phyloP scores from a whole-genome alignment of 2,888 invertebrate genomes.

The Trissolcus japonicus region DNA sequence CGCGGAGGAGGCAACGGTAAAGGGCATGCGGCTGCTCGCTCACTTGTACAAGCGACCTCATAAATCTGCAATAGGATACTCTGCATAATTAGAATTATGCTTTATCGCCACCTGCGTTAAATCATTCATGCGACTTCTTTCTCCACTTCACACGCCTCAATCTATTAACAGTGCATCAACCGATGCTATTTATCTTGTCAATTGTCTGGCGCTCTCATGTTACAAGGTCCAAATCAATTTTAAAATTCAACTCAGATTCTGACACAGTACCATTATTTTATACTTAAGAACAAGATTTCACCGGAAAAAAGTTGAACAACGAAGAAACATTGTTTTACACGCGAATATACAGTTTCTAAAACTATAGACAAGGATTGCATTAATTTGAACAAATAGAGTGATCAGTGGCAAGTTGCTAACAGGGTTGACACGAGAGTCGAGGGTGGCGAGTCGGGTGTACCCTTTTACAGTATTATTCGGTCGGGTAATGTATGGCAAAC shows the following conservation, averaged over 20 bases:
- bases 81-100: slow-evolving; percentile 71
- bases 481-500: slow-evolving; percentile 72
- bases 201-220: background rate
- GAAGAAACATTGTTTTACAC: too few species aligned
- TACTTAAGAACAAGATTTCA: too few species aligned
- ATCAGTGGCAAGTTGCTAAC: slow-evolving; percentile 64
- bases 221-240: background rate
- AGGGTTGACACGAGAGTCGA: slow-evolving; percentile 47
- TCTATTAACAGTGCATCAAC: slow-evolving; percentile 36
- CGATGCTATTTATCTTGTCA: slow-evolving; percentile 10
- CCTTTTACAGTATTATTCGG: slow-evolving; percentile 75
- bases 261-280: background rate
- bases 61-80: slow-evolving; percentile 74
- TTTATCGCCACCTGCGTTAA: slow-evolving; percentile 64
- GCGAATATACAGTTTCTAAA: background rate
- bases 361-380: slow-evolving; percentile 29
- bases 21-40: slow-evolving; percentile 53
- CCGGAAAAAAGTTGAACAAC: too few species aligned
- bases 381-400: slow-evolving; percentile 75
- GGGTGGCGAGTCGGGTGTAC: slow-evolving; percentile 64
- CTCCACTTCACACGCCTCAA: slow-evolving; percentile 53
- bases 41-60: slow-evolving; percentile 67
- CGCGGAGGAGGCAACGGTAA: slow-evolving; percentile 59
- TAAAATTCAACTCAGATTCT: too few species aligned
- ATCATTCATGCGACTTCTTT: slow-evolving; percentile 62